phyloP scores from a whole-genome alignment of 2,888 invertebrate genomes.

The Cordilura impudica region DNA sequence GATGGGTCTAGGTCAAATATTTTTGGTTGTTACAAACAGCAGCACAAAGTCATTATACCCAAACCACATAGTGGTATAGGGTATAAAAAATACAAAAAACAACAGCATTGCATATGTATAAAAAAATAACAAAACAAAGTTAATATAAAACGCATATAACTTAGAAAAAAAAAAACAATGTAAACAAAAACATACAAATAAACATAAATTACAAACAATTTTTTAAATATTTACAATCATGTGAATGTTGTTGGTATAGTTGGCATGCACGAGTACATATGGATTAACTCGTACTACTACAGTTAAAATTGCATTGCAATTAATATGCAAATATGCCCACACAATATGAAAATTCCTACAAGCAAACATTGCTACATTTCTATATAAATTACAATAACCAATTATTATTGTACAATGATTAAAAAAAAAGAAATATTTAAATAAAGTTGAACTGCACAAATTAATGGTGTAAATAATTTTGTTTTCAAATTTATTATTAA shows the following conservation, averaged over 20 bases:
- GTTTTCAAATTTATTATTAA: constrained; percentile 26
- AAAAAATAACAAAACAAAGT: neutral
- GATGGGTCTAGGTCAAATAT: no score
- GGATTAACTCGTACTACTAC: neutral
- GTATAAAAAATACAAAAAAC: constrained; percentile 9
- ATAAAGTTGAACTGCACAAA: constrained; percentile 13
- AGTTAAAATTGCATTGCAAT: constrained; percentile 49
- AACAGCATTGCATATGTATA: neutral
- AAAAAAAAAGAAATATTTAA: neutral
- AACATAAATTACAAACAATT: constrained; percentile 43
- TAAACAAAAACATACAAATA: neutral
- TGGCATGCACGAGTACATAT: neutral
- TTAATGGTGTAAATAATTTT: constrained; percentile 34
- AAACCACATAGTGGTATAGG: no score
- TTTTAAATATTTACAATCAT: constrained; percentile 29
- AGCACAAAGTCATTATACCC: no score
- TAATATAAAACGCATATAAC: neutral
- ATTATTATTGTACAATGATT: constrained; percentile 6
- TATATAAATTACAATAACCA: neutral
- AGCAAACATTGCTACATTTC: constrained; percentile 1
- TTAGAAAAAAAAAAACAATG: neutral
- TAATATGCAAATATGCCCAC: constrained; percentile 60
- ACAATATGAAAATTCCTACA: constrained; percentile 23
- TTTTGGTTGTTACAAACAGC: no score
- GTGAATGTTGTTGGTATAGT: neutral